Percentiles rank a stretch among this genome's conserved stretches.
Conservation (phyloP, 2,888 invertebrate genomes). For the Hoplodrina ambigua region DNA sequence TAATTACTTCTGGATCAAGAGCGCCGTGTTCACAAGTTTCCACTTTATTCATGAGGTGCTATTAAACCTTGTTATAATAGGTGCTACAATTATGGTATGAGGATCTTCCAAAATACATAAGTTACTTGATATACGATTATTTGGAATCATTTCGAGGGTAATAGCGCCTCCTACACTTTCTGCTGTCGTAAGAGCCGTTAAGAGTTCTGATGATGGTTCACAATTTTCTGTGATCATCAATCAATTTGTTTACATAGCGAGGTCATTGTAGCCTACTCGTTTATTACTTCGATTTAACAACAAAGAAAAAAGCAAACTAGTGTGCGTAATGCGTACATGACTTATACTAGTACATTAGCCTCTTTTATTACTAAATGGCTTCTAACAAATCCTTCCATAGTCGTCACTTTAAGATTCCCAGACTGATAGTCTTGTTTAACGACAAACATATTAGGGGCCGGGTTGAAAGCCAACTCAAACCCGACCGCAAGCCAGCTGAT, state of each 20-base stretch:
- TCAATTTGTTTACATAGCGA: too few relatives aligned
- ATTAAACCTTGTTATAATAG: constrained; percentile 52
- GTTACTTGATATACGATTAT: constrained; percentile 10
- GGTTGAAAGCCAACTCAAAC: constrained; percentile 49
- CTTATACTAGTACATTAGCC: constrained; percentile 11
- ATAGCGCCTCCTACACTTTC: neutral
- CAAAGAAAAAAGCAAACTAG: neutral
- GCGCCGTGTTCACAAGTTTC: constrained; percentile 51
- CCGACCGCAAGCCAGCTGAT: constrained; percentile 52
- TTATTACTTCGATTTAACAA: neutral
- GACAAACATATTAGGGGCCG: constrained; percentile 59
- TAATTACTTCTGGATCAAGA: constrained; percentile 51
- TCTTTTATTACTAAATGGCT: constrained; percentile 40
- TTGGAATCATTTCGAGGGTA: neutral
- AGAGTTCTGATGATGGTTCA: neutral
- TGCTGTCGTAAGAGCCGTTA: neutral
- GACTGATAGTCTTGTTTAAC: constrained; percentile 59
- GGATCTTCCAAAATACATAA: constrained; percentile 14
- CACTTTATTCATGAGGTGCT: constrained; percentile 62
- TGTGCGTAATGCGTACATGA: neutral
- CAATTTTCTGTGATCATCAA: neutral
- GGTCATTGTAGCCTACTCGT: neutral
- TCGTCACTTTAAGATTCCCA: constrained; percentile 47
- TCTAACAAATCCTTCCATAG: constrained; percentile 49
- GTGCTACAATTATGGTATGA: constrained; percentile 42